Evolutionary conservation across 1,140 invertebrate species (phyloP), one percentile per base, ranked within the genome.

Genomic region (Orussus abietinus): DNA sequence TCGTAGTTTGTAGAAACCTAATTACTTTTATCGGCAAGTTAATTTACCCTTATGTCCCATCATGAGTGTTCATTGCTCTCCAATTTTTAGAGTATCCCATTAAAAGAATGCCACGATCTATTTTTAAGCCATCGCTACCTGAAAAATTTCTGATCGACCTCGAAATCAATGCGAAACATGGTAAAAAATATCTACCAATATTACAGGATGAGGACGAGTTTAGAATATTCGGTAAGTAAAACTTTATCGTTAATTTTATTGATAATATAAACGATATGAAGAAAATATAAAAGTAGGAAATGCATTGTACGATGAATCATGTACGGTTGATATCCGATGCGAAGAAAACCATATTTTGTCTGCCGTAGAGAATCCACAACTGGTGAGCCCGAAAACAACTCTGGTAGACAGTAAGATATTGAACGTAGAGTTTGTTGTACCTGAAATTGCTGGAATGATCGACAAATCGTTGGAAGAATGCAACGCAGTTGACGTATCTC

Each of bases 321-420:
- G 21, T 30, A 42, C 32, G 17, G 22, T 7, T 12, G 18, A 25
- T 36, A 29, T 11, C 3, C 30, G 25, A 47, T 58, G n/a, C 28
- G n/a, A n/a, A n/a, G n/a, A n/a, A n/a, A n/a, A n/a, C n/a, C n/a
- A n/a, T n/a, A n/a, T n/a, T n/a, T n/a, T n/a, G n/a, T n/a, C n/a
- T n/a, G n/a, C n/a, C n/a, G n/a, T n/a, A 71, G 70, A 74, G 49
- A 72, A 74, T 53, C 62, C 71, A 0, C 63, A 68, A 26, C 44
- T 72, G 34, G 63, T 69, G 18, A 72, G 67, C 35, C 71, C 71
- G 4, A 46, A 68, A 20, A 45, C 60, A 13, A 72, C 63, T 11
- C 49, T 58, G 5, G 37, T 74, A 26, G 45, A 66, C 26, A 46
- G 49, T 12, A 58, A 57, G 35, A 58, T 48, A 40, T 53, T 74